phyloP scores from a whole-genome alignment of 2,113 vertebrate genomes.

The Mesitornis unicolor region DNA sequence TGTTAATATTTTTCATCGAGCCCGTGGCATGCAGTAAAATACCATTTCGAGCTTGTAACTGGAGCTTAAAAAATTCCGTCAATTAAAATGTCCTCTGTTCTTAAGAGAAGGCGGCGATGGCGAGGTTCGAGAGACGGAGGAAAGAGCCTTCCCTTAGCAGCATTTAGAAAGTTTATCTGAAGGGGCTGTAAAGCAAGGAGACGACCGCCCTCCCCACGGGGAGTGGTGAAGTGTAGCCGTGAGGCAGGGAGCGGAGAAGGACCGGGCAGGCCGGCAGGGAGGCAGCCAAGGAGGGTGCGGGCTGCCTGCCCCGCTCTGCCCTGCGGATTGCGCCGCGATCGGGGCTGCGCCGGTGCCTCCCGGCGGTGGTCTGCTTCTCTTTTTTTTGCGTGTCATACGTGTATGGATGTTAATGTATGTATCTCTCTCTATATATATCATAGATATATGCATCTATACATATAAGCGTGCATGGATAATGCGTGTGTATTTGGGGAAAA shows the following conservation, averaged over 20 bases:
- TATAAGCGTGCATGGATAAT: neutral
- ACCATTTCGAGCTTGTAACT: conserved; percentile 52
- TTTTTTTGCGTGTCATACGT: neutral
- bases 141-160: neutral
- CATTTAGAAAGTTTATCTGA: conserved; percentile 33
- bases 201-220: neutral
- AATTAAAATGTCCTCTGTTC: conserved; percentile 37
- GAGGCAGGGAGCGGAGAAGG: neutral
- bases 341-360: neutral
- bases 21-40: conserved; percentile 51
- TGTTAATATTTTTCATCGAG: conserved; percentile 23
- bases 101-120: neutral
- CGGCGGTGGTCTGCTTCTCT: neutral
- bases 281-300: neutral
- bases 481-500: neutral
- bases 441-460: neutral
- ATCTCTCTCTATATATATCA: no score
- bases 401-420: neutral
- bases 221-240: neutral
- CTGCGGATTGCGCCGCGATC: no score
- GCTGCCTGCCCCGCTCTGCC: neutral
- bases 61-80: conserved; percentile 33
- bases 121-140: neutral
- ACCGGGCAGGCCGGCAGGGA: neutral
- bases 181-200: neutral